Conservation (phyloP, 2,797 vertebrate genomes). For the Anabas testudineus region DNA sequence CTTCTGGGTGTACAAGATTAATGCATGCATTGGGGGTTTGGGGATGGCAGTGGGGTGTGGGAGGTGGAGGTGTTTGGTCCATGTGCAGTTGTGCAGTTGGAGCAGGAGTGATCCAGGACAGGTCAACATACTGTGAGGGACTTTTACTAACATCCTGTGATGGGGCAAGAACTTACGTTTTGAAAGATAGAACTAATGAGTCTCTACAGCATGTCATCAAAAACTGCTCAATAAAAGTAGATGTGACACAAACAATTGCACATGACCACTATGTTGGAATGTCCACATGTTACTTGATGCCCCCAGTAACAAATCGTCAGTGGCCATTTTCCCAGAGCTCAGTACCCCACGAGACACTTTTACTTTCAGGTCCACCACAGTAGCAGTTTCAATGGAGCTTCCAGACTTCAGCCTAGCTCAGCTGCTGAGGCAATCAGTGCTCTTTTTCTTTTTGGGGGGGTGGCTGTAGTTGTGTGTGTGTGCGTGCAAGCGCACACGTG, state of each 20-base stretch:
- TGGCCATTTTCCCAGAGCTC: constrained; percentile 59
- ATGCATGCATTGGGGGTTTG: constrained; percentile 68
- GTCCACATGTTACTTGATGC: constrained; percentile 67
- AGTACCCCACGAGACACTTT: constrained; percentile 63
- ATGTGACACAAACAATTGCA: background rate
- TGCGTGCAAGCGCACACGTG: constrained; percentile 40
- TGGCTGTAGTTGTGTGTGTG: constrained; percentile 37
- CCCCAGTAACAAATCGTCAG: constrained; percentile 69
- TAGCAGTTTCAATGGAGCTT: constrained; percentile 74
- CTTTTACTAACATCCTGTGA: constrained; percentile 12
- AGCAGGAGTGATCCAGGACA: constrained; percentile 46
- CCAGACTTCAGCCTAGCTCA: constrained; percentile 76
- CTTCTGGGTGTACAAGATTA: constrained; percentile 77
- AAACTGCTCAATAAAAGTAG: constrained; percentile 6
- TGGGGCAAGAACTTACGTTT: constrained; percentile 12
- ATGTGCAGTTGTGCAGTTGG: constrained; percentile 42
- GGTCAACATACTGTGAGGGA: constrained; percentile 39
- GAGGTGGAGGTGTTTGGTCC: constrained; percentile 7
- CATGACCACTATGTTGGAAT: constrained; percentile 3
- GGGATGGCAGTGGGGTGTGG: constrained; percentile 37
- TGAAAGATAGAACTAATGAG: background rate
- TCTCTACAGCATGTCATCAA: background rate
- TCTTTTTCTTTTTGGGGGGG: constrained; percentile 37
- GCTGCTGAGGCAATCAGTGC: constrained; percentile 82
- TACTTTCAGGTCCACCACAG: constrained; percentile 54